Evolutionary conservation across 2,113 vertebrate genomes (phyloP), one percentile per base, ranked within the genome.

Genomic region (Solea solea): DNA sequence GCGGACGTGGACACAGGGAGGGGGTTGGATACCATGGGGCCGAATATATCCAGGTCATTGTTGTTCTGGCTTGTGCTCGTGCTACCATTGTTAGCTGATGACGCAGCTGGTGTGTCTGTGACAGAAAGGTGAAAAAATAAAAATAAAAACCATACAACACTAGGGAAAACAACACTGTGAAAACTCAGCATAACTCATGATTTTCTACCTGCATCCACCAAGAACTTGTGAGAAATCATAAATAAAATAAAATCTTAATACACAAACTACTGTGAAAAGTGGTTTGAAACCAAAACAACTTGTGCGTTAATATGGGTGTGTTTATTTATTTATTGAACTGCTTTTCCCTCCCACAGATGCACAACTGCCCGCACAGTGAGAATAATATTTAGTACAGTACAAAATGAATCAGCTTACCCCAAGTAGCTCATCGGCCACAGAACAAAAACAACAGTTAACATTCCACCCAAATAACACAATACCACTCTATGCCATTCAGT

Each of bases 21-120:
- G 65, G 97, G 97, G 82, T 99, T 99, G 77, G 98, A 99, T 50
- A 99, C 96, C 98, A 99, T 99, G n/a, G 98, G 98, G 55, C 97
- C 98, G 7, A 99, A 98, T 90, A 99, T 99, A 90, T 98, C 97
- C 87, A 99, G 89, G 89, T 99, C 97, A 75, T 96, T 96, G 84
- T 96, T 90, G 87, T 95, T 93, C 9, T 94, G 85, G 79, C 92
- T 90, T 74, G 90, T 92, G 78, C 89, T 69, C 87, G 72, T 84
- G 86, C 94, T 84, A 88, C 90, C 95, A 70, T 94, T 96, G 74
- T 95, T 96, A 79, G 94, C 68, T 71, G 93, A 74, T 75, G 93
- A 94, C 34, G 86, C 81, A 59, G 94, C 84, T 52, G 96, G 96
- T 60, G 94, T 90, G 89, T 98, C 97, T 99, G 84, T 87, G 85